Evolutionary conservation across 1,140 invertebrate genomes (phyloP), one percentile per base, ranked within the genome.

Genomic region (Hycleus cichorii): DNA sequence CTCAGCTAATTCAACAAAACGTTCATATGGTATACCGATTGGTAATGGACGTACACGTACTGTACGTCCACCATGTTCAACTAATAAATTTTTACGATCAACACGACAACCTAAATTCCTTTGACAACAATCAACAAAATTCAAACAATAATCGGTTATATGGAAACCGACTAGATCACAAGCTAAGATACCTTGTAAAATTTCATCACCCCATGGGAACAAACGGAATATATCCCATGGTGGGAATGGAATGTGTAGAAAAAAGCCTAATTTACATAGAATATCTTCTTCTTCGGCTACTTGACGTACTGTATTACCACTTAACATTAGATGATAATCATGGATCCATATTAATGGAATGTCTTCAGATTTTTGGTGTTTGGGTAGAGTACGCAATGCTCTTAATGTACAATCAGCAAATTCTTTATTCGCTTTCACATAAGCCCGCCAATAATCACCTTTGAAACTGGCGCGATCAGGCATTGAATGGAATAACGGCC

Each of bases 111-210:
- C 91, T 10, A 94, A 78, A 63, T 89, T 83, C 56, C 91, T 81
- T 73, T 92, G 89, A 72, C 91, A 93, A 69, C 91, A 94, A 68
- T 95, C 91, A 4, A 95, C 89, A 65, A 94, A 95, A 72, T 94
- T 94, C 32, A 93, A 75, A 65, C 91, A 93, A 69, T 95, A 94
- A 67, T 93, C 91, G 50, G 89, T 87, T 61, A 93, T 93, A 67
- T 95, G 91, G 67, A 95, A 95, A 39, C 90, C 91, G 39, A 94
- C 88, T 83, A 94, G 87, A 72, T 94, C 91, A 73, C 89, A 93
- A 59, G 89, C 87, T 38, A 93, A 76, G 80, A 93, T 89, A 57
- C 91, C 91, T 74, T 93, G 90, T n/a, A 94, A 80, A 45, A 95
- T 84, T 77, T 93, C 90, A 74, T 94, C 91, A 45, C 89, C 88